These are phyloP conservation scores for Listronotus bonariensis DNA, from an alignment of 1,140 invertebrate species.

Conservation along the genomic window DNA sequence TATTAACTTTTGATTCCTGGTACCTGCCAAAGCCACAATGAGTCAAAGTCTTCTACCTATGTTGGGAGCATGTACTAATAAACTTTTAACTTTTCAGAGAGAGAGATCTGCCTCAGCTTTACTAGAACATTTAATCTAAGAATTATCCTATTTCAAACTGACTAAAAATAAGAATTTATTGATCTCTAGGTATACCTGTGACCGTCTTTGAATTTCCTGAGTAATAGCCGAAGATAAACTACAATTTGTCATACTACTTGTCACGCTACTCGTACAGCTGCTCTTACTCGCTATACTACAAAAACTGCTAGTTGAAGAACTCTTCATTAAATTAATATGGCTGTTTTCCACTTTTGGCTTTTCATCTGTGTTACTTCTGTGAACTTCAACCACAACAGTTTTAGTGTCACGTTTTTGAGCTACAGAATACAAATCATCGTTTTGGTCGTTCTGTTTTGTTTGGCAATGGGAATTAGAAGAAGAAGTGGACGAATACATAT, in stretches of 20 bases:
- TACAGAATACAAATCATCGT: slow-evolving; percentile 42
- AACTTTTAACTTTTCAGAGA: too few species aligned
- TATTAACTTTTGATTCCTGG: too few species aligned
- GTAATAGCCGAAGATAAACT: slow-evolving; percentile 64
- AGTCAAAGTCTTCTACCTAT: too few species aligned
- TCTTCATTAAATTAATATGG: slow-evolving; percentile 43
- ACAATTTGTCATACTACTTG: slow-evolving; percentile 45
- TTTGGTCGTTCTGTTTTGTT: slow-evolving; percentile 35
- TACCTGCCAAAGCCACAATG: too few species aligned
- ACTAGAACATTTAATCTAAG: too few species aligned
- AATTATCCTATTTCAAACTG: too few species aligned
- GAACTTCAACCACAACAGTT: slow-evolving; percentile 67
- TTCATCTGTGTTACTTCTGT: slow-evolving; percentile 55
- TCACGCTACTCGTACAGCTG: slow-evolving; percentile 41
- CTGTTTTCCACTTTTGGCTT: slow-evolving; percentile 35
- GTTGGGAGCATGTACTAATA: too few species aligned
- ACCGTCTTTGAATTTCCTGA: slow-evolving; percentile 67
- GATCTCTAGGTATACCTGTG: slow-evolving; percentile 61
- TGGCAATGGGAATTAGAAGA: neutral
- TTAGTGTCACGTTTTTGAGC: slow-evolving; percentile 58
- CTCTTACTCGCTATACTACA: slow-evolving; percentile 46
- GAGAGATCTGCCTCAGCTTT: too few species aligned
- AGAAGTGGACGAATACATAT: neutral
- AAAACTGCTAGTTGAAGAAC: slow-evolving; percentile 48
- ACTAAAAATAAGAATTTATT: too few species aligned